Evolutionary conservation across 1,140 invertebrate species (phyloP), one percentile per base, ranked within the genome.

Genomic region (Calephelis nemesis): DNA sequence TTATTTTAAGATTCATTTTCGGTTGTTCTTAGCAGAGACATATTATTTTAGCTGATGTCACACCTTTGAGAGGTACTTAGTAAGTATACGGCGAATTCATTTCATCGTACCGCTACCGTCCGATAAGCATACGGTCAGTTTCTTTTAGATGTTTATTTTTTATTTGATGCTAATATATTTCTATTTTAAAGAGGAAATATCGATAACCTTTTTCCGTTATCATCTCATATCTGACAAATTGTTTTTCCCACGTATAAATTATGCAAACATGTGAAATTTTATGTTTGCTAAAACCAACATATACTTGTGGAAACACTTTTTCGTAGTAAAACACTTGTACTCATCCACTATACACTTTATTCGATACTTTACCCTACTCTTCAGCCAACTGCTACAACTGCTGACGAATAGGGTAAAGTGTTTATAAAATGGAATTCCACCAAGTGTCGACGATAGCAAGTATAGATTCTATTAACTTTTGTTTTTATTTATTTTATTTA

Each of bases 61-160:
- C 79, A 74, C 71, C 66, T 74, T 71, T 65, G 19, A 77, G 74
- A 73, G 72, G 73, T 74, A 75, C 71, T 75, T 79, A 78, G 71
- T 71, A 66, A 69, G 54, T 64, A 60, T 52, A 65, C 69, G 63
- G 70, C 65, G 72, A 68, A 69, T 82, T 81, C 81, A 78, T 83
- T 82, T 82, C 73, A 83, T 79, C 73, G 68, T 74, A 73, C 79
- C 78, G 81, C 76, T 65, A 74, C 67, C 62, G 62, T 39, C 13
- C 69, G 73, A 77, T 77, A 77, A 73, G 62, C 65, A 63, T 13
- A 67, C 48, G 63, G 62, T 71, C 70, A 66, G 72, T 64, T 74
- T 60, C 49, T 69, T 63, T 69, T 65, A 71, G 70, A 72, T 40
- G 63, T 74, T 73, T 72, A 69, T 70, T 67, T 65, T 63, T 69